These are phyloP conservation scores for Chaetorhynchus papuensis DNA, from an alignment of 2,113 vertebrate genomes.

Conservation along the genomic window DNA sequence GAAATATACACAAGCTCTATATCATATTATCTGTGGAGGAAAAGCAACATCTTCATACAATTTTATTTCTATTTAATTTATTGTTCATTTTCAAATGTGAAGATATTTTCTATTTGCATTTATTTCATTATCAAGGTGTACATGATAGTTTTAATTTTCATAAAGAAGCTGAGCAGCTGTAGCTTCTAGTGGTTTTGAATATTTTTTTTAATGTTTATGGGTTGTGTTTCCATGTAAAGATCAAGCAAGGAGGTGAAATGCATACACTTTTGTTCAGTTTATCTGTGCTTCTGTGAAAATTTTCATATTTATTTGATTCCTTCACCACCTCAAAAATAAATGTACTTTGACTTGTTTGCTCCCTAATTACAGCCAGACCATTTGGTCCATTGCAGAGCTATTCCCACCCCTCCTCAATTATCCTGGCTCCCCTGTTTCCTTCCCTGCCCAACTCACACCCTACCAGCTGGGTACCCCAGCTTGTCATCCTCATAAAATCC, in stretches of 20 bases:
- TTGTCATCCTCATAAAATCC: neutral
- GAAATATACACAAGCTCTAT: neutral
- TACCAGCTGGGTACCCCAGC: neutral
- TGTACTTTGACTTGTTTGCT: neutral
- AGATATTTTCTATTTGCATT: neutral
- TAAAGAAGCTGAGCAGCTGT: neutral
- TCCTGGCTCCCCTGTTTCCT: neutral
- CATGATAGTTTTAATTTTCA: neutral
- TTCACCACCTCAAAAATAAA: neutral
- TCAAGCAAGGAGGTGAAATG: neutral
- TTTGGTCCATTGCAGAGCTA: neutral
- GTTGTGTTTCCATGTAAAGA: neutral
- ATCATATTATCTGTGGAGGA: neutral
- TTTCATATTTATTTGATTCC: neutral
- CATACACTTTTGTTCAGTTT: neutral
- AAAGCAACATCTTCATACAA: neutral
- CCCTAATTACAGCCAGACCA: neutral
- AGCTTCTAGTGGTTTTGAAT: neutral
- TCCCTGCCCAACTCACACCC: neutral
- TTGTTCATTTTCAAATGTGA: neutral
- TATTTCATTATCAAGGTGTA: neutral
- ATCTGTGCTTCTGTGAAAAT: neutral
- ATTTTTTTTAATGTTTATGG: neutral
- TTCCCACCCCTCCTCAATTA: neutral
- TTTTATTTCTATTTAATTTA: neutral